Evolutionary conservation across 2,113 vertebrate genomes (phyloP).

Genomic region (Catharus fuscescens): DNA sequence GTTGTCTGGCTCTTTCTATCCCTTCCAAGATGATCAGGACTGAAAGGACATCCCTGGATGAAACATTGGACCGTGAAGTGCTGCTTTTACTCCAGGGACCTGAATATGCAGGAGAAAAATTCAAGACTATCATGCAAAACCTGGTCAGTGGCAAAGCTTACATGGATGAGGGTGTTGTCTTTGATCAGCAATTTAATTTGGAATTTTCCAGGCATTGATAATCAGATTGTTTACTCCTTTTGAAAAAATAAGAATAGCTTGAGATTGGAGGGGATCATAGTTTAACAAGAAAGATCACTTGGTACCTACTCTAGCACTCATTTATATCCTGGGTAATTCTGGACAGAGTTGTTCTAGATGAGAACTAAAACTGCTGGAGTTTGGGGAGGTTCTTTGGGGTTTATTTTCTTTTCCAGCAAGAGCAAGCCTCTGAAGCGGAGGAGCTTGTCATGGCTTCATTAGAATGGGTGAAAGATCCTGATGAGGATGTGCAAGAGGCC

Average conservation of each 20-base stretch:
- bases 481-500: background rate
- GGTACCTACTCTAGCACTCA: background rate
- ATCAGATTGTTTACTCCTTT: background rate
- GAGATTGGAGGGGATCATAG: background rate
- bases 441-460: conserved; percentile 48
- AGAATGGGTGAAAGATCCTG: conserved; percentile 38
- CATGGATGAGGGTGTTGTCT: background rate
- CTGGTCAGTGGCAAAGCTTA: conserved; percentile 70
- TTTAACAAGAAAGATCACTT: background rate
- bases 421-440: conserved; percentile 72
- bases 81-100: conserved; percentile 80
- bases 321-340: background rate
- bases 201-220: background rate
- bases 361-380: background rate
- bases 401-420: conserved; percentile 32
- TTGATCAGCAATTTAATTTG: background rate
- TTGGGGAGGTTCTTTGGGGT: background rate
- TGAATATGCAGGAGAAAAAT: conserved; percentile 74
- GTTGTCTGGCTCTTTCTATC: background rate
- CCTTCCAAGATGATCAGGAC: conserved; percentile 44
- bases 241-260: background rate
- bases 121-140: conserved; percentile 71
- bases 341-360: background rate
- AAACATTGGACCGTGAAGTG: conserved; percentile 81
- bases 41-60: conserved; percentile 65